Base-by-base conservation (phyloP, 1,140 invertebrate genomes). In the Theocolax elegans region DNA sequence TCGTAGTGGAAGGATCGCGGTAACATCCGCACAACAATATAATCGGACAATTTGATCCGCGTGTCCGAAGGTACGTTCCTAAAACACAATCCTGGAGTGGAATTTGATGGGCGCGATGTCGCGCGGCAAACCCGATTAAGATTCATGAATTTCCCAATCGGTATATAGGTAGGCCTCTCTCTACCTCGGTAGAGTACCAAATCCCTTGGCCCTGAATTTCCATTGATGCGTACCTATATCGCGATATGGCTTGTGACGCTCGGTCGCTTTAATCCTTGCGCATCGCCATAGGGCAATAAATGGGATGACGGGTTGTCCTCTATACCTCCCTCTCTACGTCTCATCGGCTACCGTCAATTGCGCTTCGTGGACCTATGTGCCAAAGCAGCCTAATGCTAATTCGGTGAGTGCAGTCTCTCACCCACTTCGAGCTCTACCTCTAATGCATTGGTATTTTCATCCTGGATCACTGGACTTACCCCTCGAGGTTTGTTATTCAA, bases 41-140 rank as follows among this genome's bases (percentile, higher is more conserved):
- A 60, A 68, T 60, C 66, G 66, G 66, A 68, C 66, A 60, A 60
- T 68, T 60, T 59, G 42, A 67, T 59, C 53, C 40, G 60, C 27
- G 49, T 12, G 25, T 54, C 27, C 53, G 17, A 25, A 4, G 12
- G 17, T 48, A 8, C 19, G 19, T 31, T 23, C 6, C 31, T 21
- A 49, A 49, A 21, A 49, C 48, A 21, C 48, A 23, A 49, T n/a
- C n/a, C n/a, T n/a, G n/a, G 27, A 6, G 25, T 19, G 21, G 19
- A 19, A 4, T 7, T 6, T 4, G 17, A 3, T 15, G 25, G 10
- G 23, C 21, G 31, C 29, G 35, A 13, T n/a, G n/a, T n/a, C 31
- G 31, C 48, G 21, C 42, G 40, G 31, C 35, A 54, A 71, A 51
- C 53, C 54, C 69, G 53, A 64, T 71, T 71, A 66, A 65, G 62